Conservation (phyloP, 2,888 invertebrate species). For the Acholoe squamosa region DNA sequence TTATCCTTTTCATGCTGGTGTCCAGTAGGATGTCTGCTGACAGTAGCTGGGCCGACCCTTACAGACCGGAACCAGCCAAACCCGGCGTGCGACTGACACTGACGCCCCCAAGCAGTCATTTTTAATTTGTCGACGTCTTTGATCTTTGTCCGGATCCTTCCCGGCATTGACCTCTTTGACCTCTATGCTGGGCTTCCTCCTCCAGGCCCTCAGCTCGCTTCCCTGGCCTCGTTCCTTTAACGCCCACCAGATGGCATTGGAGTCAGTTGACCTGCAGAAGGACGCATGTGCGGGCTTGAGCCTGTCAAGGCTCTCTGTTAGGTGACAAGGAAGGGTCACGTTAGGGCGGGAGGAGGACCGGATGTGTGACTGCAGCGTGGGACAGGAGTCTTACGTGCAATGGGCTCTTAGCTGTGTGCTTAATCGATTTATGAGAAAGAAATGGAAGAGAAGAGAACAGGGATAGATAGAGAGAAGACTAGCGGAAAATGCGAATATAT, state of each 20-base stretch:
- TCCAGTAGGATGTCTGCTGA: constrained; percentile 20
- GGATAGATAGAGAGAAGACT: no score
- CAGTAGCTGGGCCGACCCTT: background rate
- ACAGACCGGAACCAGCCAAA: background rate
- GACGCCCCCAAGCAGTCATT: constrained; percentile 44
- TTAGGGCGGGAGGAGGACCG: background rate
- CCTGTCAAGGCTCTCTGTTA: constrained; percentile 1
- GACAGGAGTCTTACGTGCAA: background rate
- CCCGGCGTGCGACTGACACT: constrained; percentile 36
- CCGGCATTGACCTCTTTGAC: constrained; percentile 8
- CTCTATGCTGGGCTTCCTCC: background rate
- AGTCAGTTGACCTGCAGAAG: constrained; percentile 7
- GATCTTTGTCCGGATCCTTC: constrained; percentile 29
- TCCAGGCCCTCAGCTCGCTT: background rate
- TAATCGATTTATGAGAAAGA: no score
- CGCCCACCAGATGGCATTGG: constrained; percentile 5
- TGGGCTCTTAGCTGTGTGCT: no score
- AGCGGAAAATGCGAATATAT: no score
- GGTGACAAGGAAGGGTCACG: background rate
- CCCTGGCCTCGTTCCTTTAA: background rate
- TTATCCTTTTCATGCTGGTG: constrained; percentile 15
- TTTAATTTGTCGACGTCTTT: constrained; percentile 36
- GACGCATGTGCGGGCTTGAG: background rate
- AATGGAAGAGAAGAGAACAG: no score
- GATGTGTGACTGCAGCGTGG: background rate